phyloP scores from a whole-genome alignment of 2,113 vertebrate genomes.

The Callionymus lyra region DNA sequence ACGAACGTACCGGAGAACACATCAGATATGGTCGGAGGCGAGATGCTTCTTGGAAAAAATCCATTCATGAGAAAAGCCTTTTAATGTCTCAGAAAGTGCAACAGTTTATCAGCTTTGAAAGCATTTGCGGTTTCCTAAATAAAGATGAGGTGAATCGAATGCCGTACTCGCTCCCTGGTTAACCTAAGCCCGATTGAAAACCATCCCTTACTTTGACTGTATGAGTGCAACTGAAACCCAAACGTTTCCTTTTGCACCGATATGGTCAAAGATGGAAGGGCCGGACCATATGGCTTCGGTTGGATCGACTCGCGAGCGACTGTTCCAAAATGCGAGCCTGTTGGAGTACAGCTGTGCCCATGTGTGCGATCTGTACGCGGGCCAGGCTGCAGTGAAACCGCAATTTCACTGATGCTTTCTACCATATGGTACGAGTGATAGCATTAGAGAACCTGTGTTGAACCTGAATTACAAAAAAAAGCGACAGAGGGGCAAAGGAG shows the following conservation, averaged over 20 bases:
- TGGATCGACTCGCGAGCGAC: conserved; percentile 24
- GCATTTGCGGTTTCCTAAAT: no score
- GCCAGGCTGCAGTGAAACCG: conserved; percentile 49
- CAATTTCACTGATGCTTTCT: conserved; percentile 59
- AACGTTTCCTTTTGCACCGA: no score
- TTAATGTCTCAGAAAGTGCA: conserved; percentile 1
- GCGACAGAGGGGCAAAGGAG: conserved; percentile 13
- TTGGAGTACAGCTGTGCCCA: conserved; percentile 7
- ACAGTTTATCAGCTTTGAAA: background rate
- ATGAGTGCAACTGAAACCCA: no score
- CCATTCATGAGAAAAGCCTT: background rate
- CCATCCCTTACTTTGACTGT: no score
- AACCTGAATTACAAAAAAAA: conserved; percentile 44
- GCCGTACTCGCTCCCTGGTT: no score
- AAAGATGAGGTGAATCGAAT: no score
- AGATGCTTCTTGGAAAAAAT: no score
- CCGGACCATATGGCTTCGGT: conserved; percentile 49
- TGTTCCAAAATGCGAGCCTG: no score
- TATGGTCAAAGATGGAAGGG: conserved; percentile 35
- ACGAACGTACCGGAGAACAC: conserved; percentile 12
- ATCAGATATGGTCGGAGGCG: conserved; percentile 7
- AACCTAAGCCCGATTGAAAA: no score
- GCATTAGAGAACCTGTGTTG: conserved; percentile 55
- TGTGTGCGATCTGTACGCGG: conserved; percentile 23
- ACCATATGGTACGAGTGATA: conserved; percentile 61